Evolutionary conservation across 1,140 invertebrate genomes (phyloP), one percentile per base, ranked within the genome.

Genomic region (Choristoneura fumiferana): DNA sequence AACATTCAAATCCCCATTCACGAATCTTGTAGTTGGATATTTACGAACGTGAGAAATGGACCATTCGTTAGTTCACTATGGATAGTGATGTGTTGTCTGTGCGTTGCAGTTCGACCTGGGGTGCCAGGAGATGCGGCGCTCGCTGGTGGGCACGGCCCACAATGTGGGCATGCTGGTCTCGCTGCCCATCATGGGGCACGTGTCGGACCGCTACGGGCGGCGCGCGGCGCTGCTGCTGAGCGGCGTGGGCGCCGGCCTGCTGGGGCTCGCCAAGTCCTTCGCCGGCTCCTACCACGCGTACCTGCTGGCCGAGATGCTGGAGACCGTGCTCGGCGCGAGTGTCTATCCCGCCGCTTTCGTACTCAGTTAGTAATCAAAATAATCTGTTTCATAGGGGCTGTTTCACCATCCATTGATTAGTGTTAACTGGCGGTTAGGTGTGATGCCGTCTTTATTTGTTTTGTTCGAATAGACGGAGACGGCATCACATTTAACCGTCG

Each of bases 111-210:
- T 88, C 36, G 77, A 71, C 12, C 72, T 90, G 54, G 86, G 71
- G 5, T 90, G 88, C 33, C 68, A 93, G 74, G 89, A 92, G 70
- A 95, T 94, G 93, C 94, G 93, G 78, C 83, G 94, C 37, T 91
- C 93, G 0, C 70, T 95, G 54, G 92, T 95, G 29, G 94, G 94
- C 49, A 95, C 94, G 0, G 84, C 94, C 9, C 94, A 94, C 74
- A 94, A 93, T 70, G 72, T 93, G 40, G 94, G 94, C 49, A 92
- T 93, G 76, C 92, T 95, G 52, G 78, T 94, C 38, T 93, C 94
- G 8, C 81, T 95, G 65, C 92, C 93, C 3, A 89, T 95, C 52
- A 91, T 92, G 37, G 93, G 93, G 22, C 89, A 92, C 69, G 73
- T 95, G 0, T 94, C 94, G 1, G 94, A 95, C 81, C 17, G 22